Percentiles rank a stretch among this genome's conserved stretches.
Conservation (phyloP, 2,113 vertebrate genomes). For the Capreolus pygargus region DNA sequence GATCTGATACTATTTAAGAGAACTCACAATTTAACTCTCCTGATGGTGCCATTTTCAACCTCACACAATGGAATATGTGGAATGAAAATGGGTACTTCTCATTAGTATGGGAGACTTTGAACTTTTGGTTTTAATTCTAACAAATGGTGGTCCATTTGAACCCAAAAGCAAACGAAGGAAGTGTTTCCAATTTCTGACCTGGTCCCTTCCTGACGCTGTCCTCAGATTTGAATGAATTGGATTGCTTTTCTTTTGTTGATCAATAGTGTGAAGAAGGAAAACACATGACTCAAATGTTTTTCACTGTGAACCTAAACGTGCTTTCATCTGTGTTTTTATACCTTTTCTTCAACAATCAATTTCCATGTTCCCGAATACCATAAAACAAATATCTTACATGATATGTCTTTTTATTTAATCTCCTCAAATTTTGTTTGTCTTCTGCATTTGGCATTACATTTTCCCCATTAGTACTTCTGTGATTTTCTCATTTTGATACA, state of each 20-base stretch:
- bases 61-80: neutral
- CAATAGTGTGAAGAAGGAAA: neutral
- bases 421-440: neutral
- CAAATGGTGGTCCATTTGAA: neutral
- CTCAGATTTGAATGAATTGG: neutral
- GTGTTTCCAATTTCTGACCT: neutral
- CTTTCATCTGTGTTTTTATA: neutral
- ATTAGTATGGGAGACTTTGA: neutral
- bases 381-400: neutral
- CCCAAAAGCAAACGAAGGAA: accelerated
- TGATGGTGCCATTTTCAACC: neutral
- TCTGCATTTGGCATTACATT: neutral
- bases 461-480: neutral
- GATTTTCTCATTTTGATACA: neutral
- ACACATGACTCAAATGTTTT: neutral
- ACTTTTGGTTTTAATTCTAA: neutral
- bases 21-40: neutral
- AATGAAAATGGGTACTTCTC: too few relatives aligned
- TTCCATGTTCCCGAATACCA: accelerated
- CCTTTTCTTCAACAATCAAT: accelerated
- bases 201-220: accelerated
- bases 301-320: accelerated
- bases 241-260: neutral
- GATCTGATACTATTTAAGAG: neutral
- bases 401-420: neutral